These are phyloP conservation scores for Eupithecia insigniata DNA, from an alignment of 2,888 invertebrate genomes.

Conservation along the genomic window DNA sequence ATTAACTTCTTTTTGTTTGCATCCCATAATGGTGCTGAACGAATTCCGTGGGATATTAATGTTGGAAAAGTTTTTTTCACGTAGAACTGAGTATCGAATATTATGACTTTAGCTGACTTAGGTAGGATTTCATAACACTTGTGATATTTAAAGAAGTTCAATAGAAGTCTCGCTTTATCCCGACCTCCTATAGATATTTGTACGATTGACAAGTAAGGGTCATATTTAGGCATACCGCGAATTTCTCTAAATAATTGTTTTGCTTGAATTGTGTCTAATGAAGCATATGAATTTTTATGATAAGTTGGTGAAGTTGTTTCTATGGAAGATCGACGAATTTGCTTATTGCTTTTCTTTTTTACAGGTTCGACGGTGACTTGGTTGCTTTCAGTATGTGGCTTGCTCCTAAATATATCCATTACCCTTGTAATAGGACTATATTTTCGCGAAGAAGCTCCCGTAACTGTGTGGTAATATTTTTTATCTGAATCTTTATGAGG, in stretches of 20 bases:
- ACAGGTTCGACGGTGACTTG: constrained; percentile 61
- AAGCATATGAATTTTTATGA: constrained; percentile 80
- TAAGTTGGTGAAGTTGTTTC: constrained; percentile 80
- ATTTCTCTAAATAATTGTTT: constrained; percentile 80
- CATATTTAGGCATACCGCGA: constrained; percentile 77
- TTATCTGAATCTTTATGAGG: constrained; percentile 78
- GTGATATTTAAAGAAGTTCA: constrained; percentile 81
- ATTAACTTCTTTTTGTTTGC: constrained; percentile 74
- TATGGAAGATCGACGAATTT: constrained; percentile 74
- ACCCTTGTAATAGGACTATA: constrained; percentile 80
- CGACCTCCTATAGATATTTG: constrained; percentile 80
- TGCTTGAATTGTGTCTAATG: constrained; percentile 77
- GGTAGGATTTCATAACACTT: constrained; percentile 81
- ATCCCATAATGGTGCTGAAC: constrained; percentile 80
- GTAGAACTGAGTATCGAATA: constrained; percentile 80
- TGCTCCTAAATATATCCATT: constrained; percentile 79
- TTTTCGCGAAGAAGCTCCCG: constrained; percentile 77
- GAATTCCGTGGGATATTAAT: constrained; percentile 77
- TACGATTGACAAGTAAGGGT: constrained; percentile 80
- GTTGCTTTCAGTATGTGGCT: constrained; percentile 68
- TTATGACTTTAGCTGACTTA: constrained; percentile 80
- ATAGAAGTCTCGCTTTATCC: constrained; percentile 76
- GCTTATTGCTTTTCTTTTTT: constrained; percentile 73
- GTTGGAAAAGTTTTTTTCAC: constrained; percentile 80
- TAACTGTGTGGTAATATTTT: constrained; percentile 81